Evolutionary conservation across 2,113 vertebrate species (phyloP).

Genomic region (Astur gentilis): DNA sequence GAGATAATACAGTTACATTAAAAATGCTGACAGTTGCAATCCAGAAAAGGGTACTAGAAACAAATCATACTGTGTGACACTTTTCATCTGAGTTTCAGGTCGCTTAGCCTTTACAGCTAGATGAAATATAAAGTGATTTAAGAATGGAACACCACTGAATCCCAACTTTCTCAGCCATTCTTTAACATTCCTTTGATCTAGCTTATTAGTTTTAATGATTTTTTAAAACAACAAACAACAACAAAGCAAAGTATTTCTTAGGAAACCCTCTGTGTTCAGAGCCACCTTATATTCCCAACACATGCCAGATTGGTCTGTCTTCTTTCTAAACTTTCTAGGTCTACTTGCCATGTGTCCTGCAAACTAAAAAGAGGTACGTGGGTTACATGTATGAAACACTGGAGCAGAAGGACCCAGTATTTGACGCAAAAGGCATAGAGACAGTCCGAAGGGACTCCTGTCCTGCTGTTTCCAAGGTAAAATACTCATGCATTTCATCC

Average conservation of each 20-base stretch:
- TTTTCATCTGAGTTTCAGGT: neutral
- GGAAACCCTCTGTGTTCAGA: neutral
- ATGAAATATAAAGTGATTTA: neutral
- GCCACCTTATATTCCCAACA: neutral
- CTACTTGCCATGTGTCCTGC: slow-evolving; percentile 94
- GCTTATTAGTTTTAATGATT: neutral
- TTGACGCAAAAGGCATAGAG: slow-evolving; percentile 98
- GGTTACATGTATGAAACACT: slow-evolving; percentile 97
- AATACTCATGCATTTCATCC: neutral
- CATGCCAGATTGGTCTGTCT: neutral
- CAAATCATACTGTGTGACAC: neutral
- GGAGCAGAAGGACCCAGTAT: slow-evolving; percentile 93
- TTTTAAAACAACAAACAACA: neutral
- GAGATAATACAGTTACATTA: neutral
- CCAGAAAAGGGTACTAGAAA: neutral
- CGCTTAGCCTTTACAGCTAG: neutral
- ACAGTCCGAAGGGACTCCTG: slow-evolving; percentile 94
- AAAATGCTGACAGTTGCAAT: neutral
- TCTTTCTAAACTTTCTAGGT: slow-evolving; percentile 76
- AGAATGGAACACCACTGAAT: neutral
- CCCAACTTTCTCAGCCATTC: neutral
- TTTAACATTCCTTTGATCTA: neutral
- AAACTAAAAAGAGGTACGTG: slow-evolving; percentile 98
- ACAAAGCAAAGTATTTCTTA: neutral
- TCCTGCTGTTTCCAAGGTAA: slow-evolving; percentile 98